A percentile compares a stretch with the other conserved stretches of the same genome.
These are phyloP conservation scores for Phyllotis vaccarum DNA, from an alignment of 2,797 vertebrate genomes.

Conservation along the genomic window DNA sequence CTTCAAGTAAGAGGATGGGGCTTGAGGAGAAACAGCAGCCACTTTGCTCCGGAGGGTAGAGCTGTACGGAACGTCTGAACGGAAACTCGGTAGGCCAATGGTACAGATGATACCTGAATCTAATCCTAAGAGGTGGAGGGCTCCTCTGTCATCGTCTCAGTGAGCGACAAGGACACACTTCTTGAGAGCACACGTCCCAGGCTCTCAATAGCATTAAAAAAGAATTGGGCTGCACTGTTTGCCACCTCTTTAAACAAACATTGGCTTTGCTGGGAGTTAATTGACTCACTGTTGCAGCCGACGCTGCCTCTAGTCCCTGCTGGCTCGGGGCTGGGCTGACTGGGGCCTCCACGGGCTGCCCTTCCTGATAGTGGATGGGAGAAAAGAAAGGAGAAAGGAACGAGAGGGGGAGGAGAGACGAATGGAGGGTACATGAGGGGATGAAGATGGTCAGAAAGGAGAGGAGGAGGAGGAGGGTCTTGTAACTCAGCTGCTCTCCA, in stretches of 20 bases:
- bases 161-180: slow-evolving; percentile 55
- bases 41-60: slow-evolving; percentile 8
- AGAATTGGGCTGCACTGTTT: slow-evolving; percentile 75
- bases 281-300: slow-evolving; percentile 91
- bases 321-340: slow-evolving; percentile 87
- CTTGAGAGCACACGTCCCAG: slow-evolving; percentile 50
- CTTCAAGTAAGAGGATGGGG: slow-evolving; percentile 32
- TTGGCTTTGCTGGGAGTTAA: slow-evolving; percentile 74
- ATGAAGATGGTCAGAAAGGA: slow-evolving; percentile 89
- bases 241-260: slow-evolving; percentile 81
- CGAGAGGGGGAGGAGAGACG: slow-evolving; percentile 80
- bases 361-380: slow-evolving; percentile 89
- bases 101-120: slow-evolving; percentile 77
- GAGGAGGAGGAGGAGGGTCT: slow-evolving; percentile 87
- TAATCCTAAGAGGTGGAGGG: slow-evolving; percentile 84
- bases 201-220: slow-evolving; percentile 13
- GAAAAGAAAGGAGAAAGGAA: slow-evolving; percentile 83
- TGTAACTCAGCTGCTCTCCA: slow-evolving; percentile 86
- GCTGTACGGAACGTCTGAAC: slow-evolving; percentile 72
- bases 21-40: background rate
- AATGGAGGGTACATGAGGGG: slow-evolving; percentile 88
- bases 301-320: slow-evolving; percentile 90
- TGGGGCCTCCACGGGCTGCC: slow-evolving; percentile 88
- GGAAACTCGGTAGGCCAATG: slow-evolving; percentile 70
- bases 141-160: slow-evolving; percentile 76